Percentiles rank a stretch among this genome's conserved stretches.
Conservation (phyloP, 2,888 invertebrate genomes). For the Xestia ashworthii region DNA sequence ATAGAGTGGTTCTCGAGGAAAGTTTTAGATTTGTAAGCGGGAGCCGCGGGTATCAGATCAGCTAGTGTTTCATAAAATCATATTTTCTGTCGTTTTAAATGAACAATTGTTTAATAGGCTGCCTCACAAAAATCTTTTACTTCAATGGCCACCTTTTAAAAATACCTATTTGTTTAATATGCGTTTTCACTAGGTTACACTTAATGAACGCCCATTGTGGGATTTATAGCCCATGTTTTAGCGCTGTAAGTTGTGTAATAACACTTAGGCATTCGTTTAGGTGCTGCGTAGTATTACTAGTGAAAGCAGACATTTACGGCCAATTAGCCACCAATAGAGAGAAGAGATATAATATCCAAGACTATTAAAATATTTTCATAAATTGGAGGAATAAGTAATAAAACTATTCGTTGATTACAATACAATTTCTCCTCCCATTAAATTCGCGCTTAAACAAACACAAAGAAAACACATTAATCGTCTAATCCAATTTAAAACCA, state of each 20-base stretch:
- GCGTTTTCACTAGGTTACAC: background rate
- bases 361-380: background rate
- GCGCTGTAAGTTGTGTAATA: background rate
- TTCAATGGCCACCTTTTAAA: too few relatives aligned
- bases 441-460: background rate
- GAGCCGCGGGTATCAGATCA: too few relatives aligned
- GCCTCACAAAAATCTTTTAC: background rate
- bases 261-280: background rate
- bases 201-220: background rate
- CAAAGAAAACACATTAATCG: conserved; percentile 27
- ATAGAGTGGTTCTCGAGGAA: too few relatives aligned
- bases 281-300: background rate
- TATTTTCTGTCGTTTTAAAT: background rate
- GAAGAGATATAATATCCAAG: background rate
- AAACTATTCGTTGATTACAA: background rate
- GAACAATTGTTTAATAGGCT: background rate
- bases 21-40: too few relatives aligned
- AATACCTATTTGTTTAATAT: background rate
- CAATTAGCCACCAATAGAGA: background rate
- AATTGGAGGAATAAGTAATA: background rate
- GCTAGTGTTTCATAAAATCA: too few relatives aligned
- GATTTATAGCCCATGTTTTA: background rate
- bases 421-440: background rate
- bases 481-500: conserved; percentile 45
- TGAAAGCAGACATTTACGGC: too few relatives aligned